phyloP scores from a whole-genome alignment of 2,888 invertebrate genomes.

The Lasioglossum villosulum region DNA sequence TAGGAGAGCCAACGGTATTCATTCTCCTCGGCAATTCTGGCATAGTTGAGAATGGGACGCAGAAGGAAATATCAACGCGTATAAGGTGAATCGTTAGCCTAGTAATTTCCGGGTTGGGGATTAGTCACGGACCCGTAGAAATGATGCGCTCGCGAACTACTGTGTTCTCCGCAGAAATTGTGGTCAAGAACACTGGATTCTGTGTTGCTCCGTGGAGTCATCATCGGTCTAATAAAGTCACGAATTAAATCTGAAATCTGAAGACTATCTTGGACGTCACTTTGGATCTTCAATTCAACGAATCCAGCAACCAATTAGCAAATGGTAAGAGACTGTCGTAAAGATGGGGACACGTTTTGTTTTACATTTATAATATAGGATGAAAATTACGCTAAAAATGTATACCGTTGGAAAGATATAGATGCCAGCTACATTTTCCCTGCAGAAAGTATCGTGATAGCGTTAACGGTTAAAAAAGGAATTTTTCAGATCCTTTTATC shows the following conservation, averaged over 20 bases:
- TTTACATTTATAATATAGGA: no score
- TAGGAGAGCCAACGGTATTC: background rate
- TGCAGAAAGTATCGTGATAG: no score
- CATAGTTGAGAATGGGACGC: background rate
- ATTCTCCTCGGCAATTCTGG: background rate
- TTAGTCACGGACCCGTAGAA: constrained; percentile 59
- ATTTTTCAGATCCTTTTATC: no score
- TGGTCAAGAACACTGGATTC: background rate
- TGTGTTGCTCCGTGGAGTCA: background rate
- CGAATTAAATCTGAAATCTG: background rate
- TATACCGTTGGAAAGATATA: no score
- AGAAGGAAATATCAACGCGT: constrained; percentile 33
- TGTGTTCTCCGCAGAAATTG: constrained; percentile 38
- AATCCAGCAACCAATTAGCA: background rate
- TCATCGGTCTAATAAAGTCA: background rate
- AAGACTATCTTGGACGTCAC: background rate
- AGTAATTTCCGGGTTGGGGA: constrained; percentile 68
- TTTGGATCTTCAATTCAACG: background rate
- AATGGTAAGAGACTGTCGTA: background rate
- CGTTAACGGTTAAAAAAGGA: no score
- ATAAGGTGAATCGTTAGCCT: constrained; percentile 42
- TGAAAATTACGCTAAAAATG: no score
- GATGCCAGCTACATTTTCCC: no score
- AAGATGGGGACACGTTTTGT: no score
- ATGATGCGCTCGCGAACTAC: constrained; percentile 49